These are phyloP conservation scores for Rhagophthalmus giganteus DNA, from an alignment of 2,888 invertebrate genomes.

Conservation along the genomic window DNA sequence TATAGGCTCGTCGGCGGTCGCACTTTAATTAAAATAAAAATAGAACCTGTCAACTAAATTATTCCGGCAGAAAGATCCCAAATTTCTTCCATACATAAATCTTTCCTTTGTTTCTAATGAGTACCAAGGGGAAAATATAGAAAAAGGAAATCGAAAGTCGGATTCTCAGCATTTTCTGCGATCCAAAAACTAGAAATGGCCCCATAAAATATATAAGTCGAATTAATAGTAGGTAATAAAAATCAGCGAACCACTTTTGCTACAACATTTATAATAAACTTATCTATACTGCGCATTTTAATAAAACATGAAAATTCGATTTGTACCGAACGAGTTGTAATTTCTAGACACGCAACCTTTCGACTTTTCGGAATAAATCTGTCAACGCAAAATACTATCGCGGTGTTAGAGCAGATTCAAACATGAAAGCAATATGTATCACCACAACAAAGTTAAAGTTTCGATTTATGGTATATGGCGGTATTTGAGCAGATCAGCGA, in stretches of 20 bases:
- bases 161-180: not conserved
- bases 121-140: not conserved
- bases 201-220: not conserved
- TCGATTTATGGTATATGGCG: not conserved
- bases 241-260: conserved; percentile 8
- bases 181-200: not conserved
- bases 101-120: not conserved
- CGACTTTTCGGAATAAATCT: conserved; percentile 18
- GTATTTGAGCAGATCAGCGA: not conserved
- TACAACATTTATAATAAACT: conserved; percentile 17
- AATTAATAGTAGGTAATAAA: conserved; percentile 11
- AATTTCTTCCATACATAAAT: not conserved
- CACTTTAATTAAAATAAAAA: not conserved
- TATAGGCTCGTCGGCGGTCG: no score
- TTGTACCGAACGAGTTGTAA: conserved; percentile 18
- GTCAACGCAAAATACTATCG: conserved; percentile 13
- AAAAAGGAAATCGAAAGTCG: not conserved
- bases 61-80: not conserved
- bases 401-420: conserved; percentile 16
- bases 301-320: conserved; percentile 26
- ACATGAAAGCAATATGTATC: conserved; percentile 9
- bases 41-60: not conserved
- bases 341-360: conserved; percentile 19
- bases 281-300: conserved; percentile 22
- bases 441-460: not conserved